Evolutionary conservation across 2,888 invertebrate genomes (phyloP).

Genomic region (Yponomeuta plumbellus): DNA sequence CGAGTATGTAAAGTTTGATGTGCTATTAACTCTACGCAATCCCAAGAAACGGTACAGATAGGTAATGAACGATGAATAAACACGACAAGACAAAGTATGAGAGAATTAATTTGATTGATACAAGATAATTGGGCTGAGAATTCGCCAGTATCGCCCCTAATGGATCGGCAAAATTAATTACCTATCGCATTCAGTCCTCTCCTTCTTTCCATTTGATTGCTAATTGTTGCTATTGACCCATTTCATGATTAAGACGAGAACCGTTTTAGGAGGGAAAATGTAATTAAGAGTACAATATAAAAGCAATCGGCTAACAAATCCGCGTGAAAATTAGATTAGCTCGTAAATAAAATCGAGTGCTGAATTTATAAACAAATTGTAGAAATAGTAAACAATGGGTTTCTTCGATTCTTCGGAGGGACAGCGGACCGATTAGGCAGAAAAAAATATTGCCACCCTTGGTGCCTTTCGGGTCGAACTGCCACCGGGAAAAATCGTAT

Average conservation of each 20-base stretch:
- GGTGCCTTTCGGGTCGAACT: conserved; percentile 26
- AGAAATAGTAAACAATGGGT: conserved; percentile 8
- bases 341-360: background rate
- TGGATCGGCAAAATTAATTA: conserved; percentile 43
- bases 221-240: conserved; percentile 26
- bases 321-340: background rate
- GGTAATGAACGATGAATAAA: background rate
- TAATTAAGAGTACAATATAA: conserved; percentile 8
- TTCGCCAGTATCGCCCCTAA: conserved; percentile 33
- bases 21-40: background rate
- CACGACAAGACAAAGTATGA: conserved; percentile 21
- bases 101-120: conserved; percentile 39
- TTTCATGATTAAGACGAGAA: conserved; percentile 25
- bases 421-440: conserved; percentile 27
- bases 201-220: conserved; percentile 31
- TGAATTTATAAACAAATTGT: conserved; percentile 13
- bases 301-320: background rate
- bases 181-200: conserved; percentile 36
- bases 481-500: conserved; percentile 38
- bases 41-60: background rate
- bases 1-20: background rate
- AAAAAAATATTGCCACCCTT: conserved; percentile 36
- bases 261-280: conserved; percentile 17
- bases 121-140: conserved; percentile 40
- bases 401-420: conserved; percentile 9